phyloP scores from a whole-genome alignment of 2,888 invertebrate genomes.

The Lathronympha strigana region DNA sequence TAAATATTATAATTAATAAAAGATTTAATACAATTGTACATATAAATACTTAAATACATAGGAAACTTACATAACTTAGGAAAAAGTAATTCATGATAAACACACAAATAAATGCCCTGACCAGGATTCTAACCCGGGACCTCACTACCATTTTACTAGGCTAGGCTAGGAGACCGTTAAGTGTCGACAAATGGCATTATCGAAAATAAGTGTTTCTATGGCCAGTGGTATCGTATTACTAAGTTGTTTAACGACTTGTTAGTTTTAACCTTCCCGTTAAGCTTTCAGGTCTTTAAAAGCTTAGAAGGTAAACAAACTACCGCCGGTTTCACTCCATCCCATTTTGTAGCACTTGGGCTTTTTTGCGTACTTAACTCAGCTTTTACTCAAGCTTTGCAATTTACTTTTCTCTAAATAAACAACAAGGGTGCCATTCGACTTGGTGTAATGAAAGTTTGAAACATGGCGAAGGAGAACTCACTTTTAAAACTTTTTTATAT shows the following conservation, averaged over 20 bases:
- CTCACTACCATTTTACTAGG: no score
- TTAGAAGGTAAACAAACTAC: constrained; percentile 22
- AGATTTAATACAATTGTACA: no score
- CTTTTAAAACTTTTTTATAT: neutral
- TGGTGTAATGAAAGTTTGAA: no score
- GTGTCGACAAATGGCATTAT: neutral
- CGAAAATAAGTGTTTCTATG: neutral
- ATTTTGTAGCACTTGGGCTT: constrained; percentile 7
- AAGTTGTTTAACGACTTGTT: neutral
- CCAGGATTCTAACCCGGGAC: no score
- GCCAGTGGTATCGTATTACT: neutral
- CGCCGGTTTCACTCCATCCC: neutral
- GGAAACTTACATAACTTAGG: no score
- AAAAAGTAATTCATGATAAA: no score
- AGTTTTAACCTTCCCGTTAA: constrained; percentile 22
- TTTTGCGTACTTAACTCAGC: constrained; percentile 23
- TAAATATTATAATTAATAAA: no score
- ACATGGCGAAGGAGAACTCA: neutral
- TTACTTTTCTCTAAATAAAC: constrained; percentile 29
- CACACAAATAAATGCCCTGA: no score
- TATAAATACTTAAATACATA: no score
- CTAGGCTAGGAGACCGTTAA: no score
- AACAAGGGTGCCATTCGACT: neutral
- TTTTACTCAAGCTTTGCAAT: constrained; percentile 31
- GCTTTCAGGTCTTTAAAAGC: constrained; percentile 31